These are phyloP conservation scores for Plebejus anna DNA, from an alignment of 2,888 invertebrate species.

Conservation along the genomic window DNA sequence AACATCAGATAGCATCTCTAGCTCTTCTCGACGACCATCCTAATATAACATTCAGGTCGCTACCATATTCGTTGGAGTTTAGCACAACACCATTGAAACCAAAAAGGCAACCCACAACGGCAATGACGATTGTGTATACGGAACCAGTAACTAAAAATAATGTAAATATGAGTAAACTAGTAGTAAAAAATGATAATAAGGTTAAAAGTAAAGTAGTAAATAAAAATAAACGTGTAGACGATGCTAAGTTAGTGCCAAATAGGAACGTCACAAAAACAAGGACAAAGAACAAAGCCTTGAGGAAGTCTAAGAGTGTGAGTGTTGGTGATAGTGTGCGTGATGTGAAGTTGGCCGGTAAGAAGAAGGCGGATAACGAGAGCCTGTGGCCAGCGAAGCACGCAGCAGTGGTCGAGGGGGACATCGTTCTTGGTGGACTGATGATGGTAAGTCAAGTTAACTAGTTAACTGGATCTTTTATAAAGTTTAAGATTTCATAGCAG, in stretches of 20 bases:
- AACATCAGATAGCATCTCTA: constrained; percentile 28
- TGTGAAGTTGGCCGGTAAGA: constrained; percentile 56
- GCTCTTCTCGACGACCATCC: background rate
- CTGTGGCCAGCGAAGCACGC: constrained; percentile 92
- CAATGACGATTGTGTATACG: background rate
- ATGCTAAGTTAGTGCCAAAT: background rate
- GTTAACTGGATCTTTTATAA: too few relatives aligned
- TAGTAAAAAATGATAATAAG: background rate
- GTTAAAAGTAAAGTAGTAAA: background rate
- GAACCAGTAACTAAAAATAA: background rate
- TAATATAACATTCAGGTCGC: background rate
- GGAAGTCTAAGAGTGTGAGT: constrained; percentile 41
- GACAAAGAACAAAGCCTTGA: constrained; percentile 34
- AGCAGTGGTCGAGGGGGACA: constrained; percentile 92
- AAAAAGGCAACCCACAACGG: background rate
- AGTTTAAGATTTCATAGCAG: too few relatives aligned
- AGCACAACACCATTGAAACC: constrained; percentile 3
- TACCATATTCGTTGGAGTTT: background rate
- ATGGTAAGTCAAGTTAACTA: constrained; percentile 70
- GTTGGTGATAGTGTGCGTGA: constrained; percentile 43
- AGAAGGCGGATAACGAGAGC: constrained; percentile 30
- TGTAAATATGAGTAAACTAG: background rate
- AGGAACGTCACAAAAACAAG: constrained; percentile 6
- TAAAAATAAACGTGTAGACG: background rate
- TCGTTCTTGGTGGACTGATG: constrained; percentile 94